Base-by-base conservation (phyloP, 1,140 invertebrate species). In the Nephotettix cincticeps region DNA sequence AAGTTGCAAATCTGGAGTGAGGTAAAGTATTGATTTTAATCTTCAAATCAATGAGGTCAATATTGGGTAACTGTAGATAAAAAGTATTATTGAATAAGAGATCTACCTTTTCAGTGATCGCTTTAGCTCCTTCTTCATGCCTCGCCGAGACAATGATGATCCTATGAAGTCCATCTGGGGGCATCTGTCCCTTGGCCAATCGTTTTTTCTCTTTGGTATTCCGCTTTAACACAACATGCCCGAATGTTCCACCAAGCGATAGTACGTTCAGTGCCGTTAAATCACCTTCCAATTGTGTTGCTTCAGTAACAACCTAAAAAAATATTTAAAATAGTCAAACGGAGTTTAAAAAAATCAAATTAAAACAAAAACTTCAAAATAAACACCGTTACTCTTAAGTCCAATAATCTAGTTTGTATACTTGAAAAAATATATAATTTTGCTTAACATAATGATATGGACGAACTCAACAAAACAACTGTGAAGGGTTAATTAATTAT, bases 201-300 rank as follows among this genome's bases (percentile, higher is more conserved):
- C 19, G 40, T 11, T 45, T n/a, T 25, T 73, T 73, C 32, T 36
- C 51, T 69, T 76, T 77, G 23, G 51, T 40, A 27, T 76, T 69
- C 6, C 68, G 56, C 73, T 80, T 80, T 0, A 89, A 68, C 21
- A 89, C 75, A n/a, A 82, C 78, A 78, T 89, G 88, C n/a, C 83
- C 85, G 77, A 88, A 88, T 23, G 84, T 81, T 25, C 88, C 88
- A 73, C 87, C 86, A 77, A 90, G 86, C n/a, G 87, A 87, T 79
- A 89, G 88, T 27, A 85, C 86, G 76, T 86, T 89, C 14, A 90
- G 77, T n/a, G 81, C 86, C 29, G 87, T 81, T 67, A 82, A 75
- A 19, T 83, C 75, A 17, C 75, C 76, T 43, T 81, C 75, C 77
- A 87, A 83, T 27, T 78, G 77, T 0, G 79, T 84, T 54, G 81